These are phyloP conservation scores for Neomonachus schauinslandi DNA, from an alignment of 2,113 vertebrate species.

Conservation along the genomic window DNA sequence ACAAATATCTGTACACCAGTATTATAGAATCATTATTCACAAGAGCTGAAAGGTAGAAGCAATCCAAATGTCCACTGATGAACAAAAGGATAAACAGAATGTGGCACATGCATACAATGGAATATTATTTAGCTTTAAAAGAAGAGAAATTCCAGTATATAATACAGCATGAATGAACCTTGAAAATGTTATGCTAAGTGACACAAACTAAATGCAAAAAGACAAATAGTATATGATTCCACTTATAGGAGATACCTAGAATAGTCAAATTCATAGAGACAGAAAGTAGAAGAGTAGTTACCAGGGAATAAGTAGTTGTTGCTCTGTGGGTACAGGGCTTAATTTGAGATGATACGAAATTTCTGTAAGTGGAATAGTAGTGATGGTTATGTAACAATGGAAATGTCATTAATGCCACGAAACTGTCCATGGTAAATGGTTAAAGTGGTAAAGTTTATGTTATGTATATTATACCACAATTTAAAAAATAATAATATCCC, in stretches of 20 bases:
- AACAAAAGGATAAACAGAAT: not conserved
- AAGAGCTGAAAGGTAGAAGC: not conserved
- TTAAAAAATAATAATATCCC: not conserved
- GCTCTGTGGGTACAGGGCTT: not conserved
- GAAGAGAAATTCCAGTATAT: not conserved
- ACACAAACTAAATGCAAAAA: not conserved
- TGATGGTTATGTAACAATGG: not conserved
- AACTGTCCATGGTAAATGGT: not conserved
- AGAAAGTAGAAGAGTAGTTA: not conserved
- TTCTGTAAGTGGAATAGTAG: not conserved
- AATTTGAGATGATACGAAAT: not conserved
- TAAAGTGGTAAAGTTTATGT: not conserved
- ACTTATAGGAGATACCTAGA: not conserved
- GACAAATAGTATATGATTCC: not conserved
- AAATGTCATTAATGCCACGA: not conserved
- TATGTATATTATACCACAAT: not conserved
- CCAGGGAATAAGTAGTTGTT: not conserved
- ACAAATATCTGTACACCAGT: not conserved
- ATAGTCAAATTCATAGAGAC: not conserved
- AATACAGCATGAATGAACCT: not conserved
- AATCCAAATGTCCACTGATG: not conserved
- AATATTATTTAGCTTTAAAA: not conserved
- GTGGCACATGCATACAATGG: not conserved
- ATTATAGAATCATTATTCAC: not conserved
- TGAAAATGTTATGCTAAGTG: not conserved